These are phyloP conservation scores for Astreopora myriophthalma DNA, from an alignment of 64 coral and sea anemone genomes.

Conservation along the genomic window DNA sequence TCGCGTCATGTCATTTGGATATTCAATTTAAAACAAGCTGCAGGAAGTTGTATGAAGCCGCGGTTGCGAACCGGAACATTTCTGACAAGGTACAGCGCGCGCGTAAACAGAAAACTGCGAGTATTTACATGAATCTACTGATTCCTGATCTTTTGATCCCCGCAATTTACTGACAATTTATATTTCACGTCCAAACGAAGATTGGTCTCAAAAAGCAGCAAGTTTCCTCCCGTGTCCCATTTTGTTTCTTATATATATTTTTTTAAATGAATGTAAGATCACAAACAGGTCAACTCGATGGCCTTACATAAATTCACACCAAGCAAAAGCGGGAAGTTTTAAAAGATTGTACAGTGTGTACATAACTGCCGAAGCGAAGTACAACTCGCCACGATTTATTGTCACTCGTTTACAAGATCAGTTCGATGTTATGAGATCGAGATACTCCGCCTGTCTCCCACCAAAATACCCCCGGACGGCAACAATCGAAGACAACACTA, in stretches of 20 bases:
- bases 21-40: not conserved
- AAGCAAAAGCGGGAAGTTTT: not conserved
- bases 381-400: not conserved
- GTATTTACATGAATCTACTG: no score
- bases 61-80: not conserved
- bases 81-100: no score
- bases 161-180: no score
- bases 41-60: not conserved
- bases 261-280: no score
- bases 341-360: not conserved
- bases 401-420: not conserved
- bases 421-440: not conserved
- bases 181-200: no score
- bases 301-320: no score
- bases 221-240: no score
- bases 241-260: no score
- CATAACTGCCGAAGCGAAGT: not conserved
- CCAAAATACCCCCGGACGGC: not conserved
- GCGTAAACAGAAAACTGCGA: no score
- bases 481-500: not conserved
- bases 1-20: not conserved
- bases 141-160: no score
- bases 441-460: not conserved
- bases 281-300: no score
- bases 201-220: no score